These are phyloP conservation scores for Rhopalosiphum maidis DNA, from an alignment of 1,140 invertebrate species.

Conservation along the genomic window DNA sequence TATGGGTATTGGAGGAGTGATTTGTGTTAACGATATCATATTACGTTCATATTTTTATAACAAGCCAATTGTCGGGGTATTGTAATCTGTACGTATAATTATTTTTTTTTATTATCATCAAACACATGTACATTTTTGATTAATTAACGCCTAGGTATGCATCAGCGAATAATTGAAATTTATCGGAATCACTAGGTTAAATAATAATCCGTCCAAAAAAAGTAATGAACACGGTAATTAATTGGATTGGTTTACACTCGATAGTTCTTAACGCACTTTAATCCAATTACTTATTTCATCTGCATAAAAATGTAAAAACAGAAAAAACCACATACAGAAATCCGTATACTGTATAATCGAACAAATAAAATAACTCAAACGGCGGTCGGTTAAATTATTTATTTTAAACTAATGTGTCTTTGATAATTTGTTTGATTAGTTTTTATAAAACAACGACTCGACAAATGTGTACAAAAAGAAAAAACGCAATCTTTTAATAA, in stretches of 20 bases:
- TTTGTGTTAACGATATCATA: constrained; percentile 5
- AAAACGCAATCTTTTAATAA: neutral
- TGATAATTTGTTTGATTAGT: neutral
- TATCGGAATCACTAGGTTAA: neutral
- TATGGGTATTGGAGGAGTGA: neutral
- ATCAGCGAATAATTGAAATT: neutral
- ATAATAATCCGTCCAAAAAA: neutral
- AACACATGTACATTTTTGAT: neutral
- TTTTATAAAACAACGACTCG: neutral
- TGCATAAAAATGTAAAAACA: neutral
- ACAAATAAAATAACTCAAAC: neutral
- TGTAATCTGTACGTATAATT: neutral
- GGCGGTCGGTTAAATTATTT: neutral
- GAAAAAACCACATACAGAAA: neutral
- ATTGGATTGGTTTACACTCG: neutral
- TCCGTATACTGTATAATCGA: neutral
- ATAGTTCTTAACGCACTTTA: neutral
- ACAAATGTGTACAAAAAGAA: too few species aligned
- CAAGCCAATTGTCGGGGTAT: neutral
- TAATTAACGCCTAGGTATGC: neutral
- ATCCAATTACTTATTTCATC: neutral
- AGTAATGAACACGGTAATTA: neutral
- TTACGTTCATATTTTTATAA: neutral
- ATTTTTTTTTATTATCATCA: neutral
- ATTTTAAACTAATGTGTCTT: neutral